Percentiles rank a stretch among this genome's conserved stretches.
Conservation (phyloP, 1,140 invertebrate genomes). For the Homalodisca vitripennis region DNA sequence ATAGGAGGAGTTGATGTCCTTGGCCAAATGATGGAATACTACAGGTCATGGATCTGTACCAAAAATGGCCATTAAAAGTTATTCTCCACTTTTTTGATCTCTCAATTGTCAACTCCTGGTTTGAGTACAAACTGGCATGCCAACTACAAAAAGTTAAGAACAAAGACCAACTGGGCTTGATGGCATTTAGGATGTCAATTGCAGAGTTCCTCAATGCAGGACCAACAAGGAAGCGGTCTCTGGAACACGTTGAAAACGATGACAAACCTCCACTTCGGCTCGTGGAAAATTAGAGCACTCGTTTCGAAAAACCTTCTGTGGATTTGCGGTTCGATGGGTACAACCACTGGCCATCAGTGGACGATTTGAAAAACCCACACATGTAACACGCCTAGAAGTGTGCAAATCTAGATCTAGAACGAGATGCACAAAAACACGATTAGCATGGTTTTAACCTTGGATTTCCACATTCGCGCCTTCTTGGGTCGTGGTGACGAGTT, state of each 20-base stretch:
- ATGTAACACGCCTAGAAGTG: neutral
- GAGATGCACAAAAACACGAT: too few species aligned
- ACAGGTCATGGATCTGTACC: constrained; percentile 42
- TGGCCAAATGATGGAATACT: too few species aligned
- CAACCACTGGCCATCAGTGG: constrained; percentile 2
- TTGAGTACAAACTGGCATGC: neutral
- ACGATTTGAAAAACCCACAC: constrained; percentile 1
- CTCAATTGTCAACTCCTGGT: constrained; percentile 1
- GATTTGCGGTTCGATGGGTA: neutral
- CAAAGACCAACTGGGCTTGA: neutral
- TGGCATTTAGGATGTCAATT: neutral
- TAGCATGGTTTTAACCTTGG: too few species aligned
- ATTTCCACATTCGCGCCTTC: too few species aligned
- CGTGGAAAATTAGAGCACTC: neutral
- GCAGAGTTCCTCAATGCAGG: neutral
- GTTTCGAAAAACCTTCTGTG: neutral
- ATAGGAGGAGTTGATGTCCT: constrained; percentile 46
- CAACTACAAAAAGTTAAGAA: neutral
- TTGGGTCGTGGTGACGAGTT: too few species aligned
- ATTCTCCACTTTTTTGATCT: constrained; percentile 38
- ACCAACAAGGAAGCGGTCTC: neutral
- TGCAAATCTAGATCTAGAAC: neutral
- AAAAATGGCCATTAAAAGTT: constrained; percentile 43
- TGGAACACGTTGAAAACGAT: neutral
- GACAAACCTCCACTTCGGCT: neutral